Evolutionary conservation across 2,888 invertebrate species (phyloP), one percentile per base, ranked within the genome.

Genomic region (Eledone cirrhosa): DNA sequence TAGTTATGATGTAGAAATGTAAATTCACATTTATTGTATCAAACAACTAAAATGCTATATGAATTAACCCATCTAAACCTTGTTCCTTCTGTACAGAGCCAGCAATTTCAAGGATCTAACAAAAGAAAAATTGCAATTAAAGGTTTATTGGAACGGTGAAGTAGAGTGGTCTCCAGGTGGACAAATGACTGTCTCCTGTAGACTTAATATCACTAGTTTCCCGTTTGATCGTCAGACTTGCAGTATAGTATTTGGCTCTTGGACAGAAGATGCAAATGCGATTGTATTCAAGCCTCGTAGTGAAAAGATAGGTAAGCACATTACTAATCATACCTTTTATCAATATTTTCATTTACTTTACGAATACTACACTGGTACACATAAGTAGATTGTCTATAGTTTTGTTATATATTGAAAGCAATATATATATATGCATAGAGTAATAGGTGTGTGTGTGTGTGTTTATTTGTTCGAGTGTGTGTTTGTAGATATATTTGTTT

Each of bases 141-240:
- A 76, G 27, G 48, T 76, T 47, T 76, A 47, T 27, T 48, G 48
- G 76, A 76, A 48, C 47, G 76, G 76, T 0, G 48, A 48, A 29
- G 76, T 76, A 19, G 76, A 48, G 27, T 76, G 76, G 76, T 48
- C 47, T 27, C 76, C 76, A 19, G 48, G 76, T 27, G 76, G 76
- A 13, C 76, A 48, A 47, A 48, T 76, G 48, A 76, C 76, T 48
- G 76, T 48, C 16, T 48, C 48, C 41, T 76, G 76, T 48, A 33
- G 48, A 29, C 48, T 76, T 13, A 48, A 76, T 27, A 48, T 76
- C 48, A 76, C 76, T 0, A 47, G 76, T 48, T 76, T 48, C 48
- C 76, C 76, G 16, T 76, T 76, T 48, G 76, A 76, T 27, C 48
- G 48, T n/a, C 76, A 76, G 19, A 27, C 27, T 48, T 76, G 76